Percentiles rank a stretch among this genome's conserved stretches.
phyloP scores from a whole-genome alignment of 2,113 vertebrate species.

The Albula goreensis region DNA sequence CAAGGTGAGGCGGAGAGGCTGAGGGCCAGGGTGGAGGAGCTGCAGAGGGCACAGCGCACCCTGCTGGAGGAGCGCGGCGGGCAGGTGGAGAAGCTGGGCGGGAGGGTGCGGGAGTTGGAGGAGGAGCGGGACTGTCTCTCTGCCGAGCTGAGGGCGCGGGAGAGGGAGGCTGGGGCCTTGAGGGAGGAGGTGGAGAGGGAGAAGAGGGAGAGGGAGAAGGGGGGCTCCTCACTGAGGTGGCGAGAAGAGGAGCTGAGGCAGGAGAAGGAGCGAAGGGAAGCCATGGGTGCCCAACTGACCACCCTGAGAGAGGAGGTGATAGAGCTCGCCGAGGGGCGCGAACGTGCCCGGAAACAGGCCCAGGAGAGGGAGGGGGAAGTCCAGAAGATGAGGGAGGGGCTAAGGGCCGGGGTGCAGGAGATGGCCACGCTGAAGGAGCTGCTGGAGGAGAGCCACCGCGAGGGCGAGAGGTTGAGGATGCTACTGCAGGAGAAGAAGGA shows the following conservation, averaged over 20 bases:
- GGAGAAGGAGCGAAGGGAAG: slow-evolving; percentile 16
- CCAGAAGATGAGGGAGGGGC: slow-evolving; percentile 51
- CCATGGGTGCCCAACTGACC: slow-evolving; percentile 24
- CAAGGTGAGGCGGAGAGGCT: slow-evolving; percentile 26
- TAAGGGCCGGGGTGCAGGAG: slow-evolving; percentile 56
- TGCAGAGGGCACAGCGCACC: slow-evolving; percentile 27
- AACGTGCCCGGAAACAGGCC: slow-evolving; percentile 34
- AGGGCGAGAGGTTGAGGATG: slow-evolving; percentile 56
- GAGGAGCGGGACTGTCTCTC: slow-evolving; percentile 27
- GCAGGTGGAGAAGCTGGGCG: slow-evolving; percentile 27
- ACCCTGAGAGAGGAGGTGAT: slow-evolving; percentile 43
- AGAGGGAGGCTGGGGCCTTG: slow-evolving; percentile 39
- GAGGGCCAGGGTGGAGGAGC: slow-evolving; percentile 30
- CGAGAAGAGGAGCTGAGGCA: slow-evolving; percentile 37
- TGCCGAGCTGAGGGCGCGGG: slow-evolving; percentile 26
- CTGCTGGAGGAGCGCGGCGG: slow-evolving; percentile 44
- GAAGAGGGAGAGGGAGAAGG: slow-evolving; percentile 38
- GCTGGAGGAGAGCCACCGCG: slow-evolving; percentile 60
- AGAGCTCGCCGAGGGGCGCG: slow-evolving; percentile 31
- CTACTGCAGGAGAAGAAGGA: slow-evolving; percentile 52
- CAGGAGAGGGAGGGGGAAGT: slow-evolving; percentile 49
- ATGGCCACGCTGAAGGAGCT: slow-evolving; percentile 54
- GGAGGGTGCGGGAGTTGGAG: slow-evolving; percentile 29
- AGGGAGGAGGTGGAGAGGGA: slow-evolving; percentile 43
- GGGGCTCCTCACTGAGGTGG: slow-evolving; percentile 22